Percentiles rank a stretch among this genome's conserved stretches.
phyloP scores from a whole-genome alignment of 2,888 invertebrate genomes.

The Cordilura impudica region DNA sequence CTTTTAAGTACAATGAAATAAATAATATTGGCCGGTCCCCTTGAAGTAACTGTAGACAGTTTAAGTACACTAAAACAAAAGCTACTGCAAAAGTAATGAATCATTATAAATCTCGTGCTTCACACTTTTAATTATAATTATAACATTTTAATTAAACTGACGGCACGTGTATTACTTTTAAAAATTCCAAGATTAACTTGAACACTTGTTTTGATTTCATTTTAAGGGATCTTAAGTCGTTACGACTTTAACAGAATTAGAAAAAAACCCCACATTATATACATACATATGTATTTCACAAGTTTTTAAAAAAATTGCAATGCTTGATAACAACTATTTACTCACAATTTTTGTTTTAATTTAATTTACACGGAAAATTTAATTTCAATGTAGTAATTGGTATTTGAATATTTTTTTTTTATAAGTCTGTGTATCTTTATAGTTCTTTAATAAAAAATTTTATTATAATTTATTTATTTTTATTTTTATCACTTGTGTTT shows the following conservation, averaged over 20 bases:
- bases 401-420: neutral
- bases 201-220: neutral
- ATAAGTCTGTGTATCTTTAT: neutral
- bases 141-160: neutral
- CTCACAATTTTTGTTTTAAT: neutral
- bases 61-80: neutral
- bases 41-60: neutral
- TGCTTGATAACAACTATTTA: neutral
- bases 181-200: neutral
- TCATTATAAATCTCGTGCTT: constrained; percentile 5
- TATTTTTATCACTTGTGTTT: constrained; percentile 18
- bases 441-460: neutral
- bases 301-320: neutral
- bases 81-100: neutral
- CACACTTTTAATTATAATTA: neutral
- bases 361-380: neutral
- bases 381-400: neutral
- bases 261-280: neutral
- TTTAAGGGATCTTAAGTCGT: neutral
- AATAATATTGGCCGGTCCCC: constrained; percentile 2
- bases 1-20: neutral
- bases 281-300: too few relatives aligned
- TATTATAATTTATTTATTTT: neutral
- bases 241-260: neutral
- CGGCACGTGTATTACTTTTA: neutral